Evolutionary conservation across 2,888 invertebrate genomes (phyloP).

Genomic region (Sarcophaga caerulescens): DNA sequence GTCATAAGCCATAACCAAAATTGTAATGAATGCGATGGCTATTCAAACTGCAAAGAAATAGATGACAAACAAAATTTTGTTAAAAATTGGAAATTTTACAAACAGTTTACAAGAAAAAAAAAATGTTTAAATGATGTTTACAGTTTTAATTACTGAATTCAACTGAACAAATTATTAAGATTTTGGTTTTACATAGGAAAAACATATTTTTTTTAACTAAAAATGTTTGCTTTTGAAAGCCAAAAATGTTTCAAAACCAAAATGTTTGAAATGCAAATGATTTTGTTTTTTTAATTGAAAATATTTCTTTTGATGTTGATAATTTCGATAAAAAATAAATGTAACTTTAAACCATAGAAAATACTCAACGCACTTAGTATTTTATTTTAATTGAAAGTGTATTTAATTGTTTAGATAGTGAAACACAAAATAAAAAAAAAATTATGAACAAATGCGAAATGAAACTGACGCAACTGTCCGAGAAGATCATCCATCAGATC

Average conservation of each 20-base stretch:
- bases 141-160: not conserved
- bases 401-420: slow-evolving; percentile 23
- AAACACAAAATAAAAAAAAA: not conserved
- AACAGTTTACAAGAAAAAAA: not conserved
- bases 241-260: not conserved
- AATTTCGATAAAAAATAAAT: slow-evolving; percentile 34
- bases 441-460: accelerated
- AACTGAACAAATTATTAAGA: not conserved
- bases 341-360: not conserved
- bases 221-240: not conserved
- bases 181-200: too few species aligned
- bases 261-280: slow-evolving; percentile 17
- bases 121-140: not conserved
- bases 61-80: slow-evolving; percentile 10
- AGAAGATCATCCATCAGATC: too few species aligned
- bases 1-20: slow-evolving; percentile 57
- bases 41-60: slow-evolving; percentile 50
- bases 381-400: slow-evolving; percentile 35
- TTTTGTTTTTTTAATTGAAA: not conserved
- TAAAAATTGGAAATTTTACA: not conserved
- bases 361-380: slow-evolving; percentile 5
- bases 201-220: too few species aligned
- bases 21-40: not conserved
- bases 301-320: slow-evolving; percentile 58
- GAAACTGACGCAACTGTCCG: too few species aligned